Evolutionary conservation across 2,888 invertebrate species (phyloP).

Genomic region (Synanthedon formicaeformis): DNA sequence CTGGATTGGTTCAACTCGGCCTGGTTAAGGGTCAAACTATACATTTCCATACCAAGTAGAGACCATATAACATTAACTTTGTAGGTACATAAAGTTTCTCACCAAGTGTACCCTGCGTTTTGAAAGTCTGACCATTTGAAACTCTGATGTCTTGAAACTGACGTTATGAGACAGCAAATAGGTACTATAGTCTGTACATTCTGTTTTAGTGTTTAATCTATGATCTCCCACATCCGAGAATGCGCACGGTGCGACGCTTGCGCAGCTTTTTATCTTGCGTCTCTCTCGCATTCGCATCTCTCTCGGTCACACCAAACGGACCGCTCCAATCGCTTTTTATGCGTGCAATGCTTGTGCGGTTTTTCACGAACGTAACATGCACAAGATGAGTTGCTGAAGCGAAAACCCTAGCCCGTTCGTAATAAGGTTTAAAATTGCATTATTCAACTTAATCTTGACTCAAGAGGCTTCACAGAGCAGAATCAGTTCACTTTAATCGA

Average conservation of each 20-base stretch:
- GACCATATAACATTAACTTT: no score
- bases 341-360: not conserved
- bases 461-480: not conserved
- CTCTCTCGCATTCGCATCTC: conserved; percentile 16
- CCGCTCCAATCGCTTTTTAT: conserved; percentile 40
- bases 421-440: no score
- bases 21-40: no score
- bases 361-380: not conserved
- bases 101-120: no score
- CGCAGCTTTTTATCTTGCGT: conserved; percentile 39
- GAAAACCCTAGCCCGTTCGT: no score
- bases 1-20: no score
- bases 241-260: conserved; percentile 41
- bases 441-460: no score
- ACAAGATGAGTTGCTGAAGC: no score
- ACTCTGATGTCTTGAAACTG: no score
- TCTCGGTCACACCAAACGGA: conserved; percentile 44
- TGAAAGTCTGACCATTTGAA: no score
- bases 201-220: not conserved
- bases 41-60: no score
- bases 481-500: not conserved
- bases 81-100: no score
- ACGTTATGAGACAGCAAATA: not conserved
- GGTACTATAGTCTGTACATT: not conserved
- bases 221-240: conserved; percentile 30